Evolutionary conservation across 2,113 vertebrate species (phyloP), one percentile per base, ranked within the genome.

Genomic region (Nerophis lumbriciformis): DNA sequence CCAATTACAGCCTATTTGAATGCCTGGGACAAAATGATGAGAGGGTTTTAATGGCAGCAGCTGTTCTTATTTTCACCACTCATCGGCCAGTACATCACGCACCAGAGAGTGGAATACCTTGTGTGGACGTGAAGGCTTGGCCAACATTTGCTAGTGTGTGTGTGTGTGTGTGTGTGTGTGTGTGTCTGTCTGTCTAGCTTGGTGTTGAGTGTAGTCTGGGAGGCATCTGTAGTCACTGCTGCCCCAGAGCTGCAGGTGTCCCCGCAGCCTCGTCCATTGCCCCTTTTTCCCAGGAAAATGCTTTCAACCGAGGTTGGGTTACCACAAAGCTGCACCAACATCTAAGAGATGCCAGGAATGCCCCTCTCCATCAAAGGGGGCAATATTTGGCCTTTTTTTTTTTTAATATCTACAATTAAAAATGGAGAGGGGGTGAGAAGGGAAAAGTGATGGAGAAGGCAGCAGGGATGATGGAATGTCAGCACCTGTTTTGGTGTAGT

Each of bases 281-380:
- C 68, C 79, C 60, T 61, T 79, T 75, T 80, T 78, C 80, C 73
- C 71, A 83, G 66, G 79, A 82, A 89, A 88, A 90, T 88, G 88
- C 88, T 90, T 90, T 90, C 86, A 90, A 88, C 79, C 44, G 62
- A 86, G 76, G 69, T 89, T 76, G 77, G 81, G 80, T 90, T 90
- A 79, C 88, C 6, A 28, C 78, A 80, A 80, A 84, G 81, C 73
- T 80, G 79, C 63, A 5, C 37, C 79, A 80, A 83, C 79, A 88
- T 89, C 75, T 83, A 61, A 89, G 72, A 70, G 82, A 89, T 69
- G 82, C 70, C 57, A 76, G 83, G 88, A 90, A 90, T 89, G 79
- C 79, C 72, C 69, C 50, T 78, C 48, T 13, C 36, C 82, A 87
- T 88, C 83, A 90, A 87, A 89, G 85, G 57, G 11, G 37, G 48